phyloP scores from a whole-genome alignment of 2,888 invertebrate genomes.

The Lasioglossum pauxillum region DNA sequence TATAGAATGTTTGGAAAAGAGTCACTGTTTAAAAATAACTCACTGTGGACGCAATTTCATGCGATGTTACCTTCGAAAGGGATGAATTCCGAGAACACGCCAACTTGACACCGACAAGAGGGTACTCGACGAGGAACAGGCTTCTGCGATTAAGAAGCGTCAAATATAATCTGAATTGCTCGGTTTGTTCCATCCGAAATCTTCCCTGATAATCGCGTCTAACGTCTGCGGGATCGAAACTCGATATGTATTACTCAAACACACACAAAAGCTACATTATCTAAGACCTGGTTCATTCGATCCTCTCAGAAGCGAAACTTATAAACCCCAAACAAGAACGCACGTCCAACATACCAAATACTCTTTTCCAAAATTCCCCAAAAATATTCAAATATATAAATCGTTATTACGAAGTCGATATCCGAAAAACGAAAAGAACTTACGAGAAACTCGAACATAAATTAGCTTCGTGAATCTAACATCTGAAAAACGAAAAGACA shows the following conservation, averaged over 20 bases:
- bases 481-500: neutral
- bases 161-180: slow-evolving; percentile 8
- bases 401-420: neutral
- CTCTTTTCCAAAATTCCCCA: neutral
- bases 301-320: neutral
- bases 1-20: neutral
- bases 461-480: neutral
- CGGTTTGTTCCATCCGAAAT: neutral
- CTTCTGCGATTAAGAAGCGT: neutral
- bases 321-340: neutral
- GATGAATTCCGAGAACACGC: neutral
- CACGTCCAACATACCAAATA: neutral
- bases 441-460: neutral
- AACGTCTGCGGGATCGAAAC: neutral
- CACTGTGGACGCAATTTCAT: neutral
- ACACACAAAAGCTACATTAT: neutral
- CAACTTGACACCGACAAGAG: neutral
- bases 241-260: neutral
- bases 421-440: neutral
- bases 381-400: neutral
- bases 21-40: neutral
- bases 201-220: neutral
- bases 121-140: neutral
- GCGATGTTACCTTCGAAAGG: neutral
- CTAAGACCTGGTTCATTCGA: neutral